These are phyloP conservation scores for Garrulus glandarius DNA, from an alignment of 2,797 vertebrate species.

Conservation along the genomic window DNA sequence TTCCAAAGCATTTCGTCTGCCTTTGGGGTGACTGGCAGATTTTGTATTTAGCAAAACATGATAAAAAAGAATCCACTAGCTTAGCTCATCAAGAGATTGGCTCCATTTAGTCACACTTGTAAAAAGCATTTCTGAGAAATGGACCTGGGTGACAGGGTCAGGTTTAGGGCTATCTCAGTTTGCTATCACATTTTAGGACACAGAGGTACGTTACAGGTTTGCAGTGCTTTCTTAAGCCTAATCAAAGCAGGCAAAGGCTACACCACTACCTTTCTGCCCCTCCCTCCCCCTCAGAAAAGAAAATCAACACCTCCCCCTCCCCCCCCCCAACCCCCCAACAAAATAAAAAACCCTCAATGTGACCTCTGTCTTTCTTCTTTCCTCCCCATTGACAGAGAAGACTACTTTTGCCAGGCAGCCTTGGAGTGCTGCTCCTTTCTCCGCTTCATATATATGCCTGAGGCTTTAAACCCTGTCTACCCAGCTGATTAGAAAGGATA, in stretches of 20 bases:
- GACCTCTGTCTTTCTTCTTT: not conserved
- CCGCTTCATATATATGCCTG: not conserved
- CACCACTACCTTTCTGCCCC: not conserved
- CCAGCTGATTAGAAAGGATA: not conserved
- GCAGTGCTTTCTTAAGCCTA: not conserved
- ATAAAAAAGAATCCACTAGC: not conserved
- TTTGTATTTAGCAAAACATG: not conserved
- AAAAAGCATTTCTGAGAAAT: not conserved
- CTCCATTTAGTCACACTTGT: not conserved
- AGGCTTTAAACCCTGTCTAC: not conserved
- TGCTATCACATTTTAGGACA: not conserved
- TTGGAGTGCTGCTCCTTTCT: not conserved
- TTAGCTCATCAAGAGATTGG: not conserved
- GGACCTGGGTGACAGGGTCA: not conserved
- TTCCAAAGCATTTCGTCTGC: not conserved
- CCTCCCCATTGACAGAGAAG: not conserved
- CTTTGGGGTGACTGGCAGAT: not conserved
- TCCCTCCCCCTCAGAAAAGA: not conserved
- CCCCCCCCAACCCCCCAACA: rapidly evolving
- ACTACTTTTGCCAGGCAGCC: not conserved
- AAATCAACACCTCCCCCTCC: too few relatives aligned
- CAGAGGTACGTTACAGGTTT: not conserved
- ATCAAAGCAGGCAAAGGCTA: not conserved
- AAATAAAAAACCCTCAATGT: not conserved
- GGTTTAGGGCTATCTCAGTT: not conserved